Conservation (phyloP, 2,888 invertebrate species). For the Heliothis peltigera region DNA sequence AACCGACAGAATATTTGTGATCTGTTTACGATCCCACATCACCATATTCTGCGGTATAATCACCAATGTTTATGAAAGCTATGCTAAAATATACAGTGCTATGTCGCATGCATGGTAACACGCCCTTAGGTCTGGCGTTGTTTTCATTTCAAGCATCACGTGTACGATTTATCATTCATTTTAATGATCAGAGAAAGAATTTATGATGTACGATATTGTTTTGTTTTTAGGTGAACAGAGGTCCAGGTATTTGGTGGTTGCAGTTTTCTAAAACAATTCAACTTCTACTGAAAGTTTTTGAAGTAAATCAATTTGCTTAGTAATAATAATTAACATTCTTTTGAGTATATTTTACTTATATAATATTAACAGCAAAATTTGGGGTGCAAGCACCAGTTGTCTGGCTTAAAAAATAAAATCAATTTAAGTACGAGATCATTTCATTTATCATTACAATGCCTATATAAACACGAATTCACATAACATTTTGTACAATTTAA, state of each 20-base stretch:
- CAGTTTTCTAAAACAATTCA: background rate
- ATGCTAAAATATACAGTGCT: constrained; percentile 62
- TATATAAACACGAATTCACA: too few relatives aligned
- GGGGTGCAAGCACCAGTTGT: too few relatives aligned
- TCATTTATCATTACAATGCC: too few relatives aligned
- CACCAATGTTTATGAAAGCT: constrained; percentile 55
- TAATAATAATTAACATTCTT: too few relatives aligned
- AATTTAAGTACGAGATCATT: too few relatives aligned
- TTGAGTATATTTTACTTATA: too few relatives aligned
- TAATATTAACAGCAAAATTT: too few relatives aligned
- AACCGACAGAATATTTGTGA: constrained; percentile 70
- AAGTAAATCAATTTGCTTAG: too few relatives aligned
- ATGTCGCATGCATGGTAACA: constrained; percentile 53
- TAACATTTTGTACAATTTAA: background rate
- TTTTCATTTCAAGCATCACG: constrained; percentile 50
- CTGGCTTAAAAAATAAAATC: too few relatives aligned
- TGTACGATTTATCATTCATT: constrained; percentile 48
- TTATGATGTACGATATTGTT: constrained; percentile 17
- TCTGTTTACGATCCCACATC: constrained; percentile 77
- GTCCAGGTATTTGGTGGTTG: background rate
- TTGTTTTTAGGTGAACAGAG: constrained; percentile 7
- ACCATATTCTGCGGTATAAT: constrained; percentile 57
- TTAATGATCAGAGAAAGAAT: constrained; percentile 42
- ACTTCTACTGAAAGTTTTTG: background rate
- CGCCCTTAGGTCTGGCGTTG: constrained; percentile 56